Evolutionary conservation across 2,113 vertebrate species (phyloP).

Genomic region (Chamaea fasciata): DNA sequence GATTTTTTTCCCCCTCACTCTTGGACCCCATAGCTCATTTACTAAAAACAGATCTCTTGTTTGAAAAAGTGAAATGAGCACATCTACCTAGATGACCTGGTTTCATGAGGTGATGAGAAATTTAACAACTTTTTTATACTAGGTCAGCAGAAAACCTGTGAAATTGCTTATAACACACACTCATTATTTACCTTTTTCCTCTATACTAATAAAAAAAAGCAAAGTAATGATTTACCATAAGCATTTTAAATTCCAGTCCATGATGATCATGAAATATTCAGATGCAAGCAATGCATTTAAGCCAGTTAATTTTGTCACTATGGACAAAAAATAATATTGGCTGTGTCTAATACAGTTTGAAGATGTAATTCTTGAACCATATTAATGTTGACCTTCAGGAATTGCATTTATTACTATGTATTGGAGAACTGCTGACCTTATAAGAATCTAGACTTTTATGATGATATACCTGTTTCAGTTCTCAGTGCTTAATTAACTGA

Average conservation of each 20-base stretch:
- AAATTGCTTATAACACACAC: neutral
- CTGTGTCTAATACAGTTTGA: neutral
- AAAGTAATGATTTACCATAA: neutral
- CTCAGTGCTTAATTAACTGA: conserved; percentile 18
- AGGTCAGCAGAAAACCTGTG: neutral
- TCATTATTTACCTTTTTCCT: neutral
- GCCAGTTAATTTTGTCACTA: neutral
- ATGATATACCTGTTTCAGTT: conserved; percentile 3
- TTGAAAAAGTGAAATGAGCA: neutral
- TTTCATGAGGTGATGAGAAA: neutral
- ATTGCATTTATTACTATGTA: neutral
- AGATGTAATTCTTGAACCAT: neutral
- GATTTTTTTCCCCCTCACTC: neutral
- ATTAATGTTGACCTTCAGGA: neutral
- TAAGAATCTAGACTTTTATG: conserved; percentile 11
- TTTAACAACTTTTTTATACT: neutral
- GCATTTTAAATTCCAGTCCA: neutral
- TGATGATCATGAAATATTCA: neutral
- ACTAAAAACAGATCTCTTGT: neutral
- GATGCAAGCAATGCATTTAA: neutral
- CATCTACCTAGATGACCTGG: neutral
- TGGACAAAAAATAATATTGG: neutral
- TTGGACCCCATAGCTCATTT: neutral
- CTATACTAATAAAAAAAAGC: neutral
- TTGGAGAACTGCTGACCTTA: neutral